Evolutionary conservation across 2,888 invertebrate genomes (phyloP).

Genomic region (Microctonus brassicae): DNA sequence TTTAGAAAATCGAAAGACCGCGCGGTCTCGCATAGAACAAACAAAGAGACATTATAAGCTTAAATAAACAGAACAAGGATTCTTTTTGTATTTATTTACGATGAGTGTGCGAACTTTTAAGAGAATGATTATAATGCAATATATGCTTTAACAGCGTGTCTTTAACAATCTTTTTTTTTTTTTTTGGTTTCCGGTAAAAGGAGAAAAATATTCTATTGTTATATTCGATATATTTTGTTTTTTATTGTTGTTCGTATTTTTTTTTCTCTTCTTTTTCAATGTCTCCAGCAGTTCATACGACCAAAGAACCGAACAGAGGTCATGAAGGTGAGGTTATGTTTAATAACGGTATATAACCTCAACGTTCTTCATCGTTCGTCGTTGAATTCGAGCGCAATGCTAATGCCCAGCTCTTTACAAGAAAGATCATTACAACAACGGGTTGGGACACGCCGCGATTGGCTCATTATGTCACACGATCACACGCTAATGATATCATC

Average conservation of each 20-base stretch:
- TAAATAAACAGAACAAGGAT: neutral
- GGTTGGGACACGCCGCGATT: slow-evolving; percentile 58
- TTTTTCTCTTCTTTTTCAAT: neutral
- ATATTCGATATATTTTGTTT: neutral
- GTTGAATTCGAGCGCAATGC: slow-evolving; percentile 55
- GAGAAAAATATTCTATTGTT: neutral
- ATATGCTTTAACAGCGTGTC: no score
- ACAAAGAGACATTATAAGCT: slow-evolving; percentile 1
- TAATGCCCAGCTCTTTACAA: slow-evolving; percentile 58
- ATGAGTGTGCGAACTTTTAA: neutral
- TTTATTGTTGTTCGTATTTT: neutral
- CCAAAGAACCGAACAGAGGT: slow-evolving; percentile 53
- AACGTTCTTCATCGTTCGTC: slow-evolving; percentile 44
- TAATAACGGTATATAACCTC: slow-evolving; percentile 62
- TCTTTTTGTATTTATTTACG: neutral
- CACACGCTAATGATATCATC: slow-evolving; percentile 66
- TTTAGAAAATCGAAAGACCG: neutral
- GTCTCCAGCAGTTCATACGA: slow-evolving; percentile 45
- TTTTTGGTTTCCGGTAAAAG: neutral
- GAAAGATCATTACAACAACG: slow-evolving; percentile 61
- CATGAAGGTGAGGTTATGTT: slow-evolving; percentile 65
- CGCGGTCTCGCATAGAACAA: slow-evolving; percentile 3
- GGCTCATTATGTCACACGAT: slow-evolving; percentile 67
- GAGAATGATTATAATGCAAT: no score
- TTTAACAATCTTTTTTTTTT: no score